Conservation (phyloP, 2,797 vertebrate genomes). For the Enteromius mattozi region DNA sequence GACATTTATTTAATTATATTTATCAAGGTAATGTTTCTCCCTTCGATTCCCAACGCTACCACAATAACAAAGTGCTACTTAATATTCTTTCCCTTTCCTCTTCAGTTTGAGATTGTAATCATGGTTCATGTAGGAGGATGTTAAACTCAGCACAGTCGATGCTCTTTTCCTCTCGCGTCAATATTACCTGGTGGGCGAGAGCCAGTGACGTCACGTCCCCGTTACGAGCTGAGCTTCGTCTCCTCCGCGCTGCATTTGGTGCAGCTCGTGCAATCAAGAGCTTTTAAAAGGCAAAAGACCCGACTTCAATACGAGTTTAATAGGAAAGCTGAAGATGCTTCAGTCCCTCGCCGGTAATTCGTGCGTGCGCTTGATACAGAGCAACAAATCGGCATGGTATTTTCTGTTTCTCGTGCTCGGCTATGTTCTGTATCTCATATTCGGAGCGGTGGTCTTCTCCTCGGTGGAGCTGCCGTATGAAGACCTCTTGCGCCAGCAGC, state of each 20-base stretch:
- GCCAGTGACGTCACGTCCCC: slow-evolving; percentile 68
- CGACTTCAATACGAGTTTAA: not conserved
- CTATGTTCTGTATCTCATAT: slow-evolving; percentile 89
- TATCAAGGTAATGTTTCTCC: not conserved
- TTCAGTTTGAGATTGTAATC: not conserved
- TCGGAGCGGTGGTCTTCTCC: slow-evolving; percentile 94
- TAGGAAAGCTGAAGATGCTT: slow-evolving; percentile 79
- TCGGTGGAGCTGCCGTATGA: slow-evolving; percentile 94
- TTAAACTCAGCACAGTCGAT: not conserved
- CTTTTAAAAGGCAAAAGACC: not conserved
- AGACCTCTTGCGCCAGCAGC: slow-evolving; percentile 89
- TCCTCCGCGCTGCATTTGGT: not conserved
- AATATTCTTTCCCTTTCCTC: no score
- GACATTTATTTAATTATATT: no score
- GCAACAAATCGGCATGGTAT: slow-evolving; percentile 91
- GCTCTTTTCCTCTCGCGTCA: not conserved
- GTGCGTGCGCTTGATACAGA: slow-evolving; percentile 89
- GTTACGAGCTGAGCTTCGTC: slow-evolving; percentile 35
- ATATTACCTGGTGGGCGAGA: slow-evolving; percentile 58
- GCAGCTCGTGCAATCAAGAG: not conserved
- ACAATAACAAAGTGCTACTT: not conserved
- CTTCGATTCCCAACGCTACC: not conserved
- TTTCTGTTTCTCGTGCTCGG: slow-evolving; percentile 86
- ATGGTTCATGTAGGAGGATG: not conserved
- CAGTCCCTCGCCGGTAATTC: slow-evolving; percentile 89